These are phyloP conservation scores for Amphipyra tragopoginis DNA, from an alignment of 2,888 invertebrate genomes.

Conservation along the genomic window DNA sequence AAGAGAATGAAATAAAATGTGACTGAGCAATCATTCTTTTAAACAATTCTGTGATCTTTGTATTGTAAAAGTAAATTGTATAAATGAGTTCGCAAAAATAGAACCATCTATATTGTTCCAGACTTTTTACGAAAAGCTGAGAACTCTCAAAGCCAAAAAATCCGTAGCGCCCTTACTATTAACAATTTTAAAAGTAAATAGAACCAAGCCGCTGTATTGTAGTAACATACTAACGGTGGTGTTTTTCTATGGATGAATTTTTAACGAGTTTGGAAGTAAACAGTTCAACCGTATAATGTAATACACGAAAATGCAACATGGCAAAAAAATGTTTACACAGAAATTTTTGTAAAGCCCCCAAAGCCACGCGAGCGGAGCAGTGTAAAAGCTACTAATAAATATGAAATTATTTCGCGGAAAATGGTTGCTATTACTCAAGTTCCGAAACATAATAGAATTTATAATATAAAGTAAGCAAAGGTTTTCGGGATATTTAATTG, in stretches of 20 bases:
- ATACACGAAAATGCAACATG: constrained; percentile 16
- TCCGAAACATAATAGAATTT: constrained; percentile 29
- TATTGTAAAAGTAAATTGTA: constrained; percentile 33
- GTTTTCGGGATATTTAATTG: constrained; percentile 54
- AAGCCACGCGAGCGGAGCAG: background rate
- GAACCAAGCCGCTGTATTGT: no score
- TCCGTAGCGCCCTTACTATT: no score
- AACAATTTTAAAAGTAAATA: no score
- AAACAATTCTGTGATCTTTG: constrained; percentile 26
- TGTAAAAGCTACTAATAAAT: constrained; percentile 6
- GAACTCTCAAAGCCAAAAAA: no score
- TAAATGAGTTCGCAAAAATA: constrained; percentile 33
- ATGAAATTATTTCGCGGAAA: constrained; percentile 18
- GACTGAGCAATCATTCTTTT: constrained; percentile 40
- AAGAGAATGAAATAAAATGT: constrained; percentile 4
- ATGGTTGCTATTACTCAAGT: constrained; percentile 14
- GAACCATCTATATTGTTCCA: no score
- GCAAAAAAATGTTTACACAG: constrained; percentile 7
- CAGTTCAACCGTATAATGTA: constrained; percentile 10
- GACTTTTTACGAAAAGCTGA: no score
- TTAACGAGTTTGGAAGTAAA: constrained; percentile 28
- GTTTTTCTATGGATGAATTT: constrained; percentile 12
- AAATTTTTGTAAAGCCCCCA: background rate
- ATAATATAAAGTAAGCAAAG: constrained; percentile 27
- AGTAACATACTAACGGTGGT: constrained; percentile 1